Evolutionary conservation across 2,888 invertebrate species (phyloP).

Genomic region (Cephalotes varians): DNA sequence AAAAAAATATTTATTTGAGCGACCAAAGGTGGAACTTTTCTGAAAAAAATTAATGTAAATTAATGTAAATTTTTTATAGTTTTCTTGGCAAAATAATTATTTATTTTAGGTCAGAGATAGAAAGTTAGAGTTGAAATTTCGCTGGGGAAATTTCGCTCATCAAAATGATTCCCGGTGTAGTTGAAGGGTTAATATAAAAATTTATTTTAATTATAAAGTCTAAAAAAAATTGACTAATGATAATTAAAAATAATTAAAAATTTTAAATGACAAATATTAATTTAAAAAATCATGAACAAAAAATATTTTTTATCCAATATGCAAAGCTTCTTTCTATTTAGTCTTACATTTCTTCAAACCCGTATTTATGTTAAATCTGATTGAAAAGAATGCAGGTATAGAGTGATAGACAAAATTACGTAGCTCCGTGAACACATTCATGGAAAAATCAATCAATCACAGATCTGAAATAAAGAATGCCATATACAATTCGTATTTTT

Average conservation of each 20-base stretch:
- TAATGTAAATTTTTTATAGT: no score
- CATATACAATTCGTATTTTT: background rate
- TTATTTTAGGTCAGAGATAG: no score
- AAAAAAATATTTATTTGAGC: no score
- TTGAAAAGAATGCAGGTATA: background rate
- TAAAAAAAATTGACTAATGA: background rate
- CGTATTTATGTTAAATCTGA: background rate
- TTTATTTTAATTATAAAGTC: background rate
- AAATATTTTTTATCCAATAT: background rate
- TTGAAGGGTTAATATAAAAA: no score
- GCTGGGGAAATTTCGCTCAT: no score
- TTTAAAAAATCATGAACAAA: background rate
- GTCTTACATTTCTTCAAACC: slow-evolving; percentile 4
- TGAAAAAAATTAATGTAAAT: no score
- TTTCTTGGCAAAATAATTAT: no score
- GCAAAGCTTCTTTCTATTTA: background rate
- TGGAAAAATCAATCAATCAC: background rate
- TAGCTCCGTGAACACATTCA: background rate
- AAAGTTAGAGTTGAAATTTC: no score
- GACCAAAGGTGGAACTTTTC: no score
- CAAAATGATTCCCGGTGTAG: no score
- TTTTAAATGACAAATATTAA: no score
- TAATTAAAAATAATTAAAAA: background rate
- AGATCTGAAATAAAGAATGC: background rate
- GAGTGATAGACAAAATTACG: background rate